phyloP scores from a whole-genome alignment of 2,797 vertebrate genomes.

The Megaceryle alcyon region DNA sequence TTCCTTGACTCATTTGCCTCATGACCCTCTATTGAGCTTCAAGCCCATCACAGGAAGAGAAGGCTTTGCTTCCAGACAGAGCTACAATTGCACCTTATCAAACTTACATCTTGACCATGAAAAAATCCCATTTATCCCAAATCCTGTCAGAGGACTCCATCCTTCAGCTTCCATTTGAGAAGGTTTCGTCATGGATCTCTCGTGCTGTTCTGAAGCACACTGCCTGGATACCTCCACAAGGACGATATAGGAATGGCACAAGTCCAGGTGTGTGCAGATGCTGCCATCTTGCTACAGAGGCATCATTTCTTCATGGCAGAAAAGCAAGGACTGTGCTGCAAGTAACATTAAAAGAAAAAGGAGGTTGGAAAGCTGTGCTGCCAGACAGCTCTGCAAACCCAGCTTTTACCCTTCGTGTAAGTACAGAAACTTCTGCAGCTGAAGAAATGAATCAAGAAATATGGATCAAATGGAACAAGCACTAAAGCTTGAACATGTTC shows the following conservation, averaged over 20 bases:
- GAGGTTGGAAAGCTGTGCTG: neutral
- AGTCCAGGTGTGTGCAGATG: neutral
- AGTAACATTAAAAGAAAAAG: neutral
- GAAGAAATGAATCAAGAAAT: neutral
- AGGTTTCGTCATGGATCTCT: neutral
- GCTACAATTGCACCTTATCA: neutral
- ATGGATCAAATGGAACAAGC: neutral
- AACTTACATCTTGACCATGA: neutral
- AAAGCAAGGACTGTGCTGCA: neutral
- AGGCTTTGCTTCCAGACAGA: neutral
- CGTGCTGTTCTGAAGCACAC: neutral
- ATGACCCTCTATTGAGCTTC: neutral
- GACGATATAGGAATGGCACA: accelerated
- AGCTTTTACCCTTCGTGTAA: neutral
- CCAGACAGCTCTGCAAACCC: neutral
- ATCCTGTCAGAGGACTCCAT: neutral
- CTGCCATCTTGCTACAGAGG: neutral
- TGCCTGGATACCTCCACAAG: neutral
- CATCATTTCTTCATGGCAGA: neutral
- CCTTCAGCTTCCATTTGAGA: neutral
- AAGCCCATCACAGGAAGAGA: neutral
- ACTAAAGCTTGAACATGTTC: neutral
- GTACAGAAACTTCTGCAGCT: neutral
- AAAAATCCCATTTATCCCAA: neutral
- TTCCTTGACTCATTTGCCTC: neutral